phyloP scores from a whole-genome alignment of 92 coral and sea anemone genomes.

The Bergia sp. region DNA sequence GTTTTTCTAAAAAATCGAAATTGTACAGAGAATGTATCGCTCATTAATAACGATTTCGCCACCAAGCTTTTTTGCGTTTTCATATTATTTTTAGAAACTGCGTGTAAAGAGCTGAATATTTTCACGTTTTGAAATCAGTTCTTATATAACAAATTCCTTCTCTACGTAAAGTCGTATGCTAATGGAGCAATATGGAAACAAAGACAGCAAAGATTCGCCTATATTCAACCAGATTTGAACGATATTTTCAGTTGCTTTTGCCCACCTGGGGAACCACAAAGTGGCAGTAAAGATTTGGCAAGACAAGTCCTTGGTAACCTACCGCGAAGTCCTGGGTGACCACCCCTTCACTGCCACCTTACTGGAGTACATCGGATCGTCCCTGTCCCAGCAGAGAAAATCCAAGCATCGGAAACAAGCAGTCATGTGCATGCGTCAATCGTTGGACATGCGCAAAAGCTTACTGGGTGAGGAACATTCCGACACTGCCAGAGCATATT shows the following conservation, averaged over 20 bases:
- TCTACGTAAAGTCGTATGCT: too few species aligned
- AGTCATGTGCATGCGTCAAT: slow-evolving; percentile 47
- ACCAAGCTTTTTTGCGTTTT: too few species aligned
- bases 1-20: too few species aligned
- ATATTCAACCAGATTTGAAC: too few species aligned
- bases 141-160: too few species aligned
- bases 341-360: slow-evolving; percentile 83
- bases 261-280: slow-evolving; percentile 15
- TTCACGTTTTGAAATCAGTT: too few species aligned
- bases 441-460: slow-evolving; percentile 68
- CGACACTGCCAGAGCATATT: slow-evolving; percentile 79
- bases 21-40: too few species aligned
- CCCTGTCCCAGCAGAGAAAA: slow-evolving; percentile 11
- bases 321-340: slow-evolving; percentile 52
- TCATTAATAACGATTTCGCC: too few species aligned
- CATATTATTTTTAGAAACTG: too few species aligned
- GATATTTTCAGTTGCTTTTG: slow-evolving; percentile 70
- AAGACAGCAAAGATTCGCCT: background rate
- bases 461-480: slow-evolving; percentile 63
- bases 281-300: slow-evolving; percentile 69
- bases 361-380: slow-evolving; percentile 60
- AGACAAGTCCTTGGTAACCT: slow-evolving; percentile 48
- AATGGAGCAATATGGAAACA: too few species aligned
- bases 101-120: too few species aligned
- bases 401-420: slow-evolving; percentile 30